These are phyloP conservation scores for Isurus oxyrinchus DNA, from an alignment of 2,113 vertebrate species.

Conservation along the genomic window DNA sequence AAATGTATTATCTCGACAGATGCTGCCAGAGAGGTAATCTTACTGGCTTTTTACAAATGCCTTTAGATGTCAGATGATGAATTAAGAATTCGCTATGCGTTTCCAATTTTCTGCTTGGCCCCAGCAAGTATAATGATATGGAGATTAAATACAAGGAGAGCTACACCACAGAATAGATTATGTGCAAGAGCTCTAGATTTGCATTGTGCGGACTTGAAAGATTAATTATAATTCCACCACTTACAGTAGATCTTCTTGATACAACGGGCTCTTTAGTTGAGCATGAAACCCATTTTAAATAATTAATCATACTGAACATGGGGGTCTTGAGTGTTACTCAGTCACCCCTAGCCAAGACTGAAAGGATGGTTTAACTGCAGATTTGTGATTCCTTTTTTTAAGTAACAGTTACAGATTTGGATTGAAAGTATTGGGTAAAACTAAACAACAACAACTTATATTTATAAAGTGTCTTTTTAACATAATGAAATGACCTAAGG, in stretches of 20 bases:
- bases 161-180: not conserved
- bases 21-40: not conserved
- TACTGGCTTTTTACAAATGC: conserved; percentile 12
- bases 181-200: conserved; percentile 9
- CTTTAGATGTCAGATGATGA: conserved; percentile 20
- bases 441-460: not conserved
- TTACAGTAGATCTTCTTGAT: not conserved
- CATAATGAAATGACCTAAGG: no score
- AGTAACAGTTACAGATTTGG: not conserved
- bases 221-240: conserved; percentile 27
- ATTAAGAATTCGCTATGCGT: conserved; percentile 21
- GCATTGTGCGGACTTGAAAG: not conserved
- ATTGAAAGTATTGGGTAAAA: not conserved
- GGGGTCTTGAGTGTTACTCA: not conserved
- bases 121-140: conserved; percentile 35
- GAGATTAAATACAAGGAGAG: conserved; percentile 27
- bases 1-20: not conserved
- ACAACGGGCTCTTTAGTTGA: not conserved
- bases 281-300: conserved; percentile 21
- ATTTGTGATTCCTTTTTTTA: not conserved
- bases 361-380: not conserved
- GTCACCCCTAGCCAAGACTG: not conserved
- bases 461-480: not conserved
- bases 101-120: conserved; percentile 27
- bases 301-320: not conserved